Evolutionary conservation across 2,113 vertebrate genomes (phyloP), one percentile per base, ranked within the genome.

Genomic region (Coryphaenoides rupestris): DNA sequence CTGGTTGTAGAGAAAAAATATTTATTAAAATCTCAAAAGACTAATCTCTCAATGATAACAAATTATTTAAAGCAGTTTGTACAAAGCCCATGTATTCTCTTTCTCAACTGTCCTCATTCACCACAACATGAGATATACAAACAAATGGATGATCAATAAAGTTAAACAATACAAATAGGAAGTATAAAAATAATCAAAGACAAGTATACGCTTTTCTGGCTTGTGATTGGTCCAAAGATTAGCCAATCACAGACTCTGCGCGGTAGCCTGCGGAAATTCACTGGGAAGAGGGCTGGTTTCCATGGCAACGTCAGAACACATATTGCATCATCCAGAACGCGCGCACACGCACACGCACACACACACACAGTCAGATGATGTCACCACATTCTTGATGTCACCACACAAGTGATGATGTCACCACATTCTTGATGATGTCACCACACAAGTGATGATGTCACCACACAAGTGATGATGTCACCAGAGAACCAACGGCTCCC

Each of bases 21-120:
- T 63, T 66, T 72, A 76, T 66, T 73, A 28, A 75, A 80, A 68
- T 69, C 66, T 65, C 60, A 58, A 76, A 53, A 78, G 67, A 62
- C 86, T 84, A 80, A 81, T 81, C 56, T 63, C 57, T 77, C 66
- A 69, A 68, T 76, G 59, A 65, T 60, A 81, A 79, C 62, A 86
- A 89, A 90, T 89, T 90, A 90, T 68, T 90, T 89, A 90, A 85
- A 65, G 78, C 80, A 79, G 56, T 89, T 84, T 89, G 72, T 90
- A 91, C 83, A 91, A 89, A 89, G 80, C 79, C 67, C 73, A 5
- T 19, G 10, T 12, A 19, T 46, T 15, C 2, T 63, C 13, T 50
- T 56, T 21, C 28, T 50, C 16, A 26, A 14, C 9, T 52, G 4
- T 40, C 33, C 33, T 40, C 13, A 40, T 7, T 40, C 33, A 40